Conservation (phyloP, 2,113 vertebrate species). For the Lasiurus cinereus region DNA sequence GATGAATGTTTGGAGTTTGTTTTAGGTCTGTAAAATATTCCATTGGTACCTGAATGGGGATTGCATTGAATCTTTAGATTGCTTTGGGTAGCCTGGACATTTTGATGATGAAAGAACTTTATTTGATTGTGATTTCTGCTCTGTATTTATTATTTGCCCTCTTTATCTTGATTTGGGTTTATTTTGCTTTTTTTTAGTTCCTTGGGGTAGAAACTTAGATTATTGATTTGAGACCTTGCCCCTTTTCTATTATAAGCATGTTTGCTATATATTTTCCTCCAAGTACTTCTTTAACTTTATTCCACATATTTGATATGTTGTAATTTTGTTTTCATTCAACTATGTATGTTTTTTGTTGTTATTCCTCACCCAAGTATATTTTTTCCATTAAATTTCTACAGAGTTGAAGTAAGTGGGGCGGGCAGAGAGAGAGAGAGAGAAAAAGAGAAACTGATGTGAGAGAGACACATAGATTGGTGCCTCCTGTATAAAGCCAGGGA, state of each 20-base stretch:
- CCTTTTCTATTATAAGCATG: background rate
- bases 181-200: slow-evolving; percentile 31
- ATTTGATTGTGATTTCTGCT: background rate
- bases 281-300: background rate
- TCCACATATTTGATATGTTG: background rate
- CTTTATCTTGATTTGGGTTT: background rate
- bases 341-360: background rate
- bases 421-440: background rate
- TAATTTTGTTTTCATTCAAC: background rate
- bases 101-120: background rate
- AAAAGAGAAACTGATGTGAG: background rate
- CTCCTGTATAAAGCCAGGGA: background rate
- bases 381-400: background rate
- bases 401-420: background rate
- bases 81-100: background rate
- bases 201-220: background rate
- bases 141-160: background rate
- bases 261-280: background rate
- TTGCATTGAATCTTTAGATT: no score
- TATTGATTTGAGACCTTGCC: background rate
- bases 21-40: no score
- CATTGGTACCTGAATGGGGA: no score
- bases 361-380: no score
- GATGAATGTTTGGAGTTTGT: no score
- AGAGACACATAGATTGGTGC: background rate